A percentile compares a stretch with the other conserved stretches of the same genome.
These are phyloP conservation scores for Lochmaea capreae DNA, from an alignment of 2,888 invertebrate species.

Conservation along the genomic window DNA sequence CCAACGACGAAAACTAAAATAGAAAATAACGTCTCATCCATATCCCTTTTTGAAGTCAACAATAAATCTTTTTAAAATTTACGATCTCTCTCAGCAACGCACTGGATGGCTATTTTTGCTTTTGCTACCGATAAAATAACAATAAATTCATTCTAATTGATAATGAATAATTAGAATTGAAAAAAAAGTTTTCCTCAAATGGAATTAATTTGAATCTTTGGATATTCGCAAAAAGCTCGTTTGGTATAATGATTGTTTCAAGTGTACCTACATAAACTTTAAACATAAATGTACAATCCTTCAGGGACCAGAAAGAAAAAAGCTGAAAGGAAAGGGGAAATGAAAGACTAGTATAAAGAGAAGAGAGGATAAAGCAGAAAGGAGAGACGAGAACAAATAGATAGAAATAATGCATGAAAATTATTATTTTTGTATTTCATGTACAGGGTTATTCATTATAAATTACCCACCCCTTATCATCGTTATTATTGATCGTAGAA, in stretches of 20 bases:
- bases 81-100: slow-evolving; percentile 41
- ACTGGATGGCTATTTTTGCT: slow-evolving; percentile 44
- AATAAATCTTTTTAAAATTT: slow-evolving; percentile 46
- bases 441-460: too few species aligned
- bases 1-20: slow-evolving; percentile 43
- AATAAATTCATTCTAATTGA: slow-evolving; percentile 41
- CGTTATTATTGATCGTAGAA: too few species aligned
- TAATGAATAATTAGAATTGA: slow-evolving; percentile 45
- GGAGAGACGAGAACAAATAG: too few species aligned
- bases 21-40: slow-evolving; percentile 31
- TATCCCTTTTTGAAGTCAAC: slow-evolving; percentile 38
- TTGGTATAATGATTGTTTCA: slow-evolving; percentile 11
- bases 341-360: too few species aligned
- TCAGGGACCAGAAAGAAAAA: too few species aligned
- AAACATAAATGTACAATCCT: too few species aligned
- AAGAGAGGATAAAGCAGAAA: too few species aligned
- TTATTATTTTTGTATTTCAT: too few species aligned
- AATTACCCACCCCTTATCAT: too few species aligned
- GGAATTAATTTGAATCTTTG: slow-evolving; percentile 44
- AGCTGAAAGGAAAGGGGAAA: too few species aligned
- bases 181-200: slow-evolving; percentile 43
- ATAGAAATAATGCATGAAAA: too few species aligned
- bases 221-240: background rate
- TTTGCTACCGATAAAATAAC: slow-evolving; percentile 43
- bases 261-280: background rate